Base-by-base conservation (phyloP, 2,888 invertebrate genomes). In the Cheilosia grossa region DNA sequence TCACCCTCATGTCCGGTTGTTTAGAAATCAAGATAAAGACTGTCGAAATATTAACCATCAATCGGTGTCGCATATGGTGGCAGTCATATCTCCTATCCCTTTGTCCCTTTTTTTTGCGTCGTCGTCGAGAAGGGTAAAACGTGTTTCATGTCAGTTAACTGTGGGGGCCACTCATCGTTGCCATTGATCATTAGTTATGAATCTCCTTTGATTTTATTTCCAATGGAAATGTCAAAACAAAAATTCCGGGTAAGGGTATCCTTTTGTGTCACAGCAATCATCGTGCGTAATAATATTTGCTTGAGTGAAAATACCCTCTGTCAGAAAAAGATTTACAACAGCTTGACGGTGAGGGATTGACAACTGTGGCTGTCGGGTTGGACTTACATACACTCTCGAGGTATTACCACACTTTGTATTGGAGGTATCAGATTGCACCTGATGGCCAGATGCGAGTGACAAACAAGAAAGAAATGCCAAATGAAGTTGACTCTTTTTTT, bases 371-470 rank as follows among this genome's bases (percentile, higher is more conserved):
- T 27, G 56, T 27, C 42, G 17, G 21, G 17, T 37, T 15, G 21
- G 24, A 56, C 66, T 73, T n/a, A 33, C 37, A 37, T 37, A 59
- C 49, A 21, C 61, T 49, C 21, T 37, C 40, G 27, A 10, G 21
- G 51, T 19, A 19, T n/a, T 5, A 15, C 10, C 10, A 17, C 21
- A 47, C 15, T 59, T 63, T 49, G 10, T 67, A 47, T 42, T 58
- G 54, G 40, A 51, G 42, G 40, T 69, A 72, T 82, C 58, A 56
- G 10, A 82, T 64, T 73, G 61, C 77, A 78, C 73, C 78, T 73
- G 63, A 73, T 80, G 56, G 47, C 58, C 78, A 78, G 67, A 78
- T 82, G 82, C 37, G 51, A 67, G 51, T 82, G 82, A 73, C 78
- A 63, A 40, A 42, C 15, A n/a, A 19, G 21, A 37, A 37, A 37